Base-by-base conservation (phyloP, 2,888 invertebrate genomes). In the Caenorhabditis plicata region DNA sequence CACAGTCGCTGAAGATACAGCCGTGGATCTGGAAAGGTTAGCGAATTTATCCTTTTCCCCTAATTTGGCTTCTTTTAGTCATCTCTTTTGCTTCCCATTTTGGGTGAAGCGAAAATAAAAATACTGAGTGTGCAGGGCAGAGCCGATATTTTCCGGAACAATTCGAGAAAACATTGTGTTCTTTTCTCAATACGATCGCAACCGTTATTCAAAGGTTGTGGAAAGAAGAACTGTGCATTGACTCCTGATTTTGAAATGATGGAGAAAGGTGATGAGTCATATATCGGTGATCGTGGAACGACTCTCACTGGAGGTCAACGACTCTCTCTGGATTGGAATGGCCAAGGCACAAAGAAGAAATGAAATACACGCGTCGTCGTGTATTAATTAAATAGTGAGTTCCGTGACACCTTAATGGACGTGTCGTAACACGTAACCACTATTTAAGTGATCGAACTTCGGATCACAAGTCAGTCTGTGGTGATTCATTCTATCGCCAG, bases 101-200 rank as follows among this genome's bases (percentile, higher is more conserved):
- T 91, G 62, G 87, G 87, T 13, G 91, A 91, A 81, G 81, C 90
- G 15, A 85, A 86, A 1, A 82, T 87, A 81, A 74, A 26, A 63
- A 85, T 5, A 83, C 85, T 0, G 91, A 89, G 79, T 72, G 70
- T 36, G 32, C 63, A 41, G 90, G 90, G n/a, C n/a, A 82, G 88
- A 90, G 71, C 87, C 91, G 90, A 84, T 87, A 26, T 85, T 87
- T 71, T 86, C 86, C 39, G 86, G 86, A 1, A 89, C 90, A 60
- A 88, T 96, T 0, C 85, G 90, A 9, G 92, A 94, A 77, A 96
- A 96, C 82, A 91, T 96, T 65, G 82, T 92, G 1, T 95, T 96
- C 82, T 94, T 93, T 0, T 87, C 86, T 75, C 85, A 86, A 61
- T 87, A 84, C 66, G 85, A 87, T 53, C 81, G 84, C 27, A 82